These are phyloP conservation scores for Perdita meconis DNA, from an alignment of 2,888 invertebrate species.

Conservation along the genomic window DNA sequence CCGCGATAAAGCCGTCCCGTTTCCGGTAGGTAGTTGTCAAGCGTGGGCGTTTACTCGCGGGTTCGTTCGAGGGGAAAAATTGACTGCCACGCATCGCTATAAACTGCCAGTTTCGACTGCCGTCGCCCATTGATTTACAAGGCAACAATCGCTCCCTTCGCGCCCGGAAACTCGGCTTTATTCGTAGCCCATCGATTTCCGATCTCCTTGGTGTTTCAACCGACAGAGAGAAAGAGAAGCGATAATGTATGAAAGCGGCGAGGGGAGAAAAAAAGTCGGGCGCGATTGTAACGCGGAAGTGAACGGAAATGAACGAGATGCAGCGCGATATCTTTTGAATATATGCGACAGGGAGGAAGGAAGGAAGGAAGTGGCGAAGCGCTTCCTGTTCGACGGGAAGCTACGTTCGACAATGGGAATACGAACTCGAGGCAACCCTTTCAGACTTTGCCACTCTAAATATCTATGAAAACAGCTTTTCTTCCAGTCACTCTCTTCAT, in stretches of 20 bases:
- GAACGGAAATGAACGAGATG: constrained; percentile 17
- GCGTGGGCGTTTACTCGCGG: no score
- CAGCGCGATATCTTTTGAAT: not conserved
- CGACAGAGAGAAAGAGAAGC: no score
- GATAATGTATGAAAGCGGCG: constrained; percentile 11
- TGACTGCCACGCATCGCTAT: constrained; percentile 19
- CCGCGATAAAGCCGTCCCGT: constrained; percentile 17
- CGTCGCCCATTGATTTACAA: constrained; percentile 15
- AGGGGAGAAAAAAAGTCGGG: constrained; percentile 3
- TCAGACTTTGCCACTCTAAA: not conserved
- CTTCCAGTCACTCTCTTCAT: not conserved
- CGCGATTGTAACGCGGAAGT: not conserved
- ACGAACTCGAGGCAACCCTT: not conserved
- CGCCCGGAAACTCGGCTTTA: not conserved
- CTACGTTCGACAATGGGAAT: not conserved
- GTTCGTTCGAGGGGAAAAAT: constrained; percentile 16
- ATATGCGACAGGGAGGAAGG: not conserved
- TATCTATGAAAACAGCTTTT: not conserved
- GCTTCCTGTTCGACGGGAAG: not conserved
- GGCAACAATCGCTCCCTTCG: constrained; percentile 16
- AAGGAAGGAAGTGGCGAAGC: not conserved
- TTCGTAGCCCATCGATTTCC: constrained; percentile 30
- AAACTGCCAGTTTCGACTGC: constrained; percentile 9
- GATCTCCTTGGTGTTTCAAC: constrained; percentile 17
- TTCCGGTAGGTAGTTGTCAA: constrained; percentile 1